Conservation (phyloP, 2,113 vertebrate genomes). For the Theristicus caerulescens region DNA sequence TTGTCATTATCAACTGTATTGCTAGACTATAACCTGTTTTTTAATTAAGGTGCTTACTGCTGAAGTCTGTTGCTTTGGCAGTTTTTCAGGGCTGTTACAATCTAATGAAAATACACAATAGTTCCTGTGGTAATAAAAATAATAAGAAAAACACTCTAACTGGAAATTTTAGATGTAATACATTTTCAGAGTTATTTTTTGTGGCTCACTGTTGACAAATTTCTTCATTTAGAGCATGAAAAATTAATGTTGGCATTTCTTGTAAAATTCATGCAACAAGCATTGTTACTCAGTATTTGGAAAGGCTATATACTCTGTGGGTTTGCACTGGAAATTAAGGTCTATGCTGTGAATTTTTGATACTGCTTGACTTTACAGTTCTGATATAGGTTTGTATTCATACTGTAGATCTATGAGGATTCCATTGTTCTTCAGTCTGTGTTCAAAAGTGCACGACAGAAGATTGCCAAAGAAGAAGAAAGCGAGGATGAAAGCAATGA, state of each 20-base stretch:
- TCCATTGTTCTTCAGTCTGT: slow-evolving; percentile 98
- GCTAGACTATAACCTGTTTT: not conserved
- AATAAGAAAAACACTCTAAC: not conserved
- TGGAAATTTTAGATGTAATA: not conserved
- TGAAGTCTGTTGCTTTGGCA: not conserved
- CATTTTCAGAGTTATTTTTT: not conserved
- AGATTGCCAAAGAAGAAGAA: slow-evolving; percentile 95
- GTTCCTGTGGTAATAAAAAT: not conserved
- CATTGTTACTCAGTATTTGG: not conserved
- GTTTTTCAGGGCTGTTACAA: not conserved
- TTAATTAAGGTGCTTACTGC: not conserved
- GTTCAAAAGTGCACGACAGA: slow-evolving; percentile 95
- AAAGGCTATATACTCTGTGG: not conserved
- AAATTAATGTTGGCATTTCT: not conserved
- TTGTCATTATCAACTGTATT: not conserved
- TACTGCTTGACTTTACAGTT: not conserved
- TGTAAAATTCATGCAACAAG: not conserved
- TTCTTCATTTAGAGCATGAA: slow-evolving; percentile 3
- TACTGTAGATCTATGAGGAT: slow-evolving; percentile 92
- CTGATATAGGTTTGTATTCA: slow-evolving; percentile 1
- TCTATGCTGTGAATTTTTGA: not conserved
- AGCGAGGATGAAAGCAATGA: slow-evolving; percentile 91
- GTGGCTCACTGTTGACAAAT: not conserved
- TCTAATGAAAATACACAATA: not conserved
- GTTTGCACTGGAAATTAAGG: not conserved